phyloP scores from a whole-genome alignment of 2,888 invertebrate species.

The Euproctis similis region DNA sequence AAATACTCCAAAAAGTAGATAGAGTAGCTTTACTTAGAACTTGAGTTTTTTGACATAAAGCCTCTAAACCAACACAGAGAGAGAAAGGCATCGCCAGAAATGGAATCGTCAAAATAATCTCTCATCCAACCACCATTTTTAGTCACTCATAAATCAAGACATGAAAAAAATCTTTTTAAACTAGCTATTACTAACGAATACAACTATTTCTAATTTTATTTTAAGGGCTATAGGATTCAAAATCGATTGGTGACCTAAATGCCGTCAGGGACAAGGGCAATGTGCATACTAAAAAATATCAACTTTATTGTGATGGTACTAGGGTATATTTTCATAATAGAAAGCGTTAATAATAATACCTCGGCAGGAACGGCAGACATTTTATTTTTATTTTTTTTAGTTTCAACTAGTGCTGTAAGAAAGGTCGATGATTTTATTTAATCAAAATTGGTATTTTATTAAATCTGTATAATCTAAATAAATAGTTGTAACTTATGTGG shows the following conservation, averaged over 20 bases:
- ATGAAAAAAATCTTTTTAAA: slow-evolving; percentile 14
- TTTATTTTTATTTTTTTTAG: slow-evolving; percentile 49
- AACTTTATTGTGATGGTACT: slow-evolving; percentile 22
- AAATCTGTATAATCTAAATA: too few species aligned
- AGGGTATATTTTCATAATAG: slow-evolving; percentile 19
- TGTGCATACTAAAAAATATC: slow-evolving; percentile 22
- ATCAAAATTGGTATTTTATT: too few species aligned
- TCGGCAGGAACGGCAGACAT: slow-evolving; percentile 43
- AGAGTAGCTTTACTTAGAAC: too few species aligned
- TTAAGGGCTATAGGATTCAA: neutral
- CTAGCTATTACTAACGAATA: slow-evolving; percentile 7
- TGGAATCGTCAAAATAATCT: slow-evolving; percentile 18
- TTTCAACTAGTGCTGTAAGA: slow-evolving; percentile 22
- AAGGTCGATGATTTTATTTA: slow-evolving; percentile 25
- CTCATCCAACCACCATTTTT: slow-evolving; percentile 24
- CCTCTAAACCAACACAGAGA: too few species aligned
- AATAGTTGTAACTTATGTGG: too few species aligned
- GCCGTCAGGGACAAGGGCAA: slow-evolving; percentile 13
- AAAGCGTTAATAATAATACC: slow-evolving; percentile 27
- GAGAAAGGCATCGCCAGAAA: slow-evolving; percentile 13
- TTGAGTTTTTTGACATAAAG: too few species aligned
- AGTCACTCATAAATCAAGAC: slow-evolving; percentile 29
- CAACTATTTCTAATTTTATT: slow-evolving; percentile 6
- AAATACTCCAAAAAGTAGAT: too few species aligned
- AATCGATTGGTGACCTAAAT: slow-evolving; percentile 3